Conservation (phyloP, 2,888 invertebrate species). For the Tolmerus cingulatus region DNA sequence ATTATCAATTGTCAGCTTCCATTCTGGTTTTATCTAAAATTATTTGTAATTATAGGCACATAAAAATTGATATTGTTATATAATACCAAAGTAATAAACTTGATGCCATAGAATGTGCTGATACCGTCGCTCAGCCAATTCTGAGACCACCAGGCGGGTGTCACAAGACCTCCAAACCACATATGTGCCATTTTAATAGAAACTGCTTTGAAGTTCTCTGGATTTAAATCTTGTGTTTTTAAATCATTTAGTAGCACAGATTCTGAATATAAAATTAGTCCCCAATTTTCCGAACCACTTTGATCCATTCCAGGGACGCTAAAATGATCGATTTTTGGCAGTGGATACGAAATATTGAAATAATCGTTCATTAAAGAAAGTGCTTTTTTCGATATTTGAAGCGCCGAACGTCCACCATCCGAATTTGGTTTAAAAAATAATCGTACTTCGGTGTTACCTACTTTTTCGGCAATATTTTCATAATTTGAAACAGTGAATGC, state of each 20-base stretch:
- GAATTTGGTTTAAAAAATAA: constrained; percentile 43
- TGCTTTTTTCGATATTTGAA: constrained; percentile 76
- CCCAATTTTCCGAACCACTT: constrained; percentile 96
- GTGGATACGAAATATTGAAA: constrained; percentile 75
- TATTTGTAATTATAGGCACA: background rate
- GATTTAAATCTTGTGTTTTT: background rate
- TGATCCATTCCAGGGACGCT: constrained; percentile 84
- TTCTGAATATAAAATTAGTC: constrained; percentile 72
- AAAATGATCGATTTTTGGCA: constrained; percentile 87
- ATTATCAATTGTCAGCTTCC: background rate
- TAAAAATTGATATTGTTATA: background rate
- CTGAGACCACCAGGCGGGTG: constrained; percentile 64
- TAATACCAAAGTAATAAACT: background rate
- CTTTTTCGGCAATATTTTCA: constrained; percentile 52
- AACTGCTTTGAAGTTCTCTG: constrained; percentile 67
- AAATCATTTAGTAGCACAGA: constrained; percentile 57
- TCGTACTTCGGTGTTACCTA: constrained; percentile 37
- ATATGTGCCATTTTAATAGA: constrained; percentile 74
- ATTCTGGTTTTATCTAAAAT: background rate
- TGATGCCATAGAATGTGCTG: constrained; percentile 71
- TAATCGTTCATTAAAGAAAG: constrained; percentile 74
- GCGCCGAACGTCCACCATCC: constrained; percentile 70
- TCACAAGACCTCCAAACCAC: constrained; percentile 83
- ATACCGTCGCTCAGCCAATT: constrained; percentile 71
- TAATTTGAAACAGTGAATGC: constrained; percentile 78